Evolutionary conservation across 2,797 vertebrate species (phyloP).

Genomic region (Etheostoma perlongum): DNA sequence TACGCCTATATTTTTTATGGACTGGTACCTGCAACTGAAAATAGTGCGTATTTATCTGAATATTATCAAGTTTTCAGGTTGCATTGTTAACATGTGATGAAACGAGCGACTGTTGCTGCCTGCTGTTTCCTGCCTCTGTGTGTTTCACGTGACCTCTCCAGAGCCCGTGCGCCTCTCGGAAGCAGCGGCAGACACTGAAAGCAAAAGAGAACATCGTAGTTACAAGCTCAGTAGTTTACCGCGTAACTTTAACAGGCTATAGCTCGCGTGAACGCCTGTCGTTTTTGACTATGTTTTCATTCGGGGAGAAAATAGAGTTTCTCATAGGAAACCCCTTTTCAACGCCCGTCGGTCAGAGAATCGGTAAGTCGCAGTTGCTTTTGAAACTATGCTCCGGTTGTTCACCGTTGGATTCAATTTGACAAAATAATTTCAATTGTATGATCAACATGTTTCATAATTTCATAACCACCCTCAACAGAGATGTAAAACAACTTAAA

Average conservation of each 20-base stretch:
- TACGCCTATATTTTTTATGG: too few relatives aligned
- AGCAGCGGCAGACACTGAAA: conserved; percentile 29
- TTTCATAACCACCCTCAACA: neutral
- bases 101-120: too few relatives aligned
- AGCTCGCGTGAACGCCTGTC: neutral
- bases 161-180: conserved; percentile 47
- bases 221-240: neutral
- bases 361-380: conserved; percentile 78
- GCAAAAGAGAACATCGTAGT: conserved; percentile 37
- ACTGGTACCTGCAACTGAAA: neutral
- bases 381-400: neutral
- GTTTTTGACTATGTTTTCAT: conserved; percentile 69
- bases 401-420: conserved; percentile 1
- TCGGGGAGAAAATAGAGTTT: conserved; percentile 83
- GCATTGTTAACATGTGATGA: neutral
- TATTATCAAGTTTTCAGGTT: neutral
- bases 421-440: neutral
- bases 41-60: neutral
- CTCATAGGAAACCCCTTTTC: conserved; percentile 83
- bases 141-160: conserved; percentile 75
- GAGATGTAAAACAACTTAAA: rapidly evolving
- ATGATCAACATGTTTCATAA: rapidly evolving
- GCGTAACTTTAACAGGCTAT: neutral
- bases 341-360: conserved; percentile 86
- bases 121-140: conserved; percentile 35